These are phyloP conservation scores for Chionomys nivalis DNA, from an alignment of 2,113 vertebrate genomes.

Conservation along the genomic window DNA sequence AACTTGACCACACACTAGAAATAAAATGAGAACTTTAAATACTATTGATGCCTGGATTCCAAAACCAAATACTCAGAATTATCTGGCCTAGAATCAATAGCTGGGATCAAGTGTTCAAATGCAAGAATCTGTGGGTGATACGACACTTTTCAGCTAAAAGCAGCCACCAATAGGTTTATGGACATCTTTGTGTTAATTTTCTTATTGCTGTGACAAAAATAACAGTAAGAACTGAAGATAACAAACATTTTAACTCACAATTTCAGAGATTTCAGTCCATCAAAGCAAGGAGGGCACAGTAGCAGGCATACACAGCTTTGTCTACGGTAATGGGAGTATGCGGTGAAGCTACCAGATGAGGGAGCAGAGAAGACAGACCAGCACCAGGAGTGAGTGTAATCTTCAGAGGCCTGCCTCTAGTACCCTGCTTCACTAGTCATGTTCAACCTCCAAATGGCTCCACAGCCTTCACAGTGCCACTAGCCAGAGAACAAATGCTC, in stretches of 20 bases:
- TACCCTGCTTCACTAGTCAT: not conserved
- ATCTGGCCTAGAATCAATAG: not conserved
- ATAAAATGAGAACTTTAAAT: slow-evolving; percentile 54
- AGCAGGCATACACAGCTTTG: not conserved
- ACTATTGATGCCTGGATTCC: not conserved
- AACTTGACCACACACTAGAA: slow-evolving; percentile 26
- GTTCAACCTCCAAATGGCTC: not conserved
- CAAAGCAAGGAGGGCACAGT: not conserved
- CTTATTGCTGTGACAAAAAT: not conserved
- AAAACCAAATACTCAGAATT: slow-evolving; percentile 40
- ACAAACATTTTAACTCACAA: not conserved
- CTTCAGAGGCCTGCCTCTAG: not conserved
- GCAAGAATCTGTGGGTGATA: not conserved
- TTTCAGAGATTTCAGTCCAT: not conserved
- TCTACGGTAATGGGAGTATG: not conserved
- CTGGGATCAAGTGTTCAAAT: not conserved
- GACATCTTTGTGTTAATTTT: not conserved
- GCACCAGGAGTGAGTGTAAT: too few species aligned
- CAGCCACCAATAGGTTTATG: not conserved
- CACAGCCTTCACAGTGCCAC: not conserved
- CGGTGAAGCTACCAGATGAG: not conserved
- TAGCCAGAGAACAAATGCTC: not conserved
- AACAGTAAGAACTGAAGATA: not conserved
- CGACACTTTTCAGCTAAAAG: not conserved
- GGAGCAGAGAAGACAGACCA: not conserved